Evolutionary conservation across 1,140 invertebrate species (phyloP), one percentile per base, ranked within the genome.

Genomic region (Orchesella cincta): DNA sequence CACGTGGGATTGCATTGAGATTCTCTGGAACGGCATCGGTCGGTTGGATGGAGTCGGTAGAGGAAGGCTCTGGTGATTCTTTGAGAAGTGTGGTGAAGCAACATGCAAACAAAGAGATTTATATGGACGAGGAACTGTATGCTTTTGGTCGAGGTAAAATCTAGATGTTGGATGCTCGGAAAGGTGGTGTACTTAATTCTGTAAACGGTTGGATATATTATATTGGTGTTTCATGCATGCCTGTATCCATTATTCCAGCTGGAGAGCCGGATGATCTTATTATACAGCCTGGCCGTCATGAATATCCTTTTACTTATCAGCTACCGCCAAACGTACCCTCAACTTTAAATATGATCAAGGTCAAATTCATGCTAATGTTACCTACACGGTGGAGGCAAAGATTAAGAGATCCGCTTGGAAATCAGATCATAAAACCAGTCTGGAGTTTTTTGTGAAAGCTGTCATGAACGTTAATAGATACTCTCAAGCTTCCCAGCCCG

Each of bases 61-160:
- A 67, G 23, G 62, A 67, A 23, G 62, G 62, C 12, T 12, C 62
- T 31, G 62, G 62, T 14, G 62, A 67, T n/a, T 67, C 62, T 31
- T 29, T 67, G 8, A 3, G 62, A 31, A 67, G 62, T 33, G 62
- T 67, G 3, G 62, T 67, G 31, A 67, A 67, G 31, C 62, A 67
- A n/a, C 62, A 67, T 67, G 62, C 62, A 29, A 67, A 67, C 62
- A 67, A 67, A 31, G 62, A 67, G 29, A 67, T 67, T 67, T 67
- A 67, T n/a, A 67, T 67, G 62, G 62, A 67, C 62, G 62, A 67
- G 29, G 62, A 67, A 29, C 31, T 67, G 26, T 67, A 67, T 67
- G 62, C 62, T 3, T 67, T 67, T 33, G 62, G 62, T 31, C 29
- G 62, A 67, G 62, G 62, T 62, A 62, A 62, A 62, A 62, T 26